A percentile compares a stretch with the other conserved stretches of the same genome.
Evolutionary conservation across 1,140 invertebrate species (phyloP).

Genomic region (Sminthurinus signatus): DNA sequence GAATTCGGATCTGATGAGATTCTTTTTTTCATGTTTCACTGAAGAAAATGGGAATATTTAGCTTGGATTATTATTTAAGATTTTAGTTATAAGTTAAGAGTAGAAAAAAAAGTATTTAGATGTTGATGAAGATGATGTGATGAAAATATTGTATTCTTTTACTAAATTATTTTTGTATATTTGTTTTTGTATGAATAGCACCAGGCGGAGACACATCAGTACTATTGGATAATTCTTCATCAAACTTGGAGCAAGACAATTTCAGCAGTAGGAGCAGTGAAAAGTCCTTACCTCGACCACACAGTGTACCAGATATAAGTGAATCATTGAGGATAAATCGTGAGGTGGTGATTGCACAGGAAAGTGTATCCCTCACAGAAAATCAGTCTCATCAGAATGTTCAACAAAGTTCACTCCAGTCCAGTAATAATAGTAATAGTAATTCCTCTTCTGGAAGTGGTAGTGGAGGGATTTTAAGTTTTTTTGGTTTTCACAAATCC

Average conservation of each 20-base stretch:
- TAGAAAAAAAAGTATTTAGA: too few species aligned
- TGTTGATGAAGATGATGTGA: too few species aligned
- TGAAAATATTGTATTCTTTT: too few species aligned
- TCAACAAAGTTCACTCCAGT: not conserved
- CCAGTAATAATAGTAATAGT: conserved; percentile 15
- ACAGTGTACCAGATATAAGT: conserved; percentile 29
- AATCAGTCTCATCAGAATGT: not conserved
- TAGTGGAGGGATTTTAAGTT: conserved; percentile 33
- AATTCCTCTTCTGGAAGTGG: not conserved
- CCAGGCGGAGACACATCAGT: conserved; percentile 24
- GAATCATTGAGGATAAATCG: conserved; percentile 15
- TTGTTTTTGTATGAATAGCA: conserved; percentile 16
- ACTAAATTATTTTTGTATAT: too few species aligned
- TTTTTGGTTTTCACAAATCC: conserved; percentile 38
- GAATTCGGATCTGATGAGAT: too few species aligned
- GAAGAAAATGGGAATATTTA: too few species aligned
- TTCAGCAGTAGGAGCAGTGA: not conserved
- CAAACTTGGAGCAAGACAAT: conserved; percentile 3
- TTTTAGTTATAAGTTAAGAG: too few species aligned
- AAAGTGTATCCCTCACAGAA: conserved; percentile 7
- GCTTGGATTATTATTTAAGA: too few species aligned
- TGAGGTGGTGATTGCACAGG: conserved; percentile 8
- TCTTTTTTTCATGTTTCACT: too few species aligned
- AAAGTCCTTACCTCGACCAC: conserved; percentile 13
- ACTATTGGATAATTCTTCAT: conserved; percentile 19